Conservation (phyloP, 2,888 invertebrate species). For the Ametastegia equiseti region DNA sequence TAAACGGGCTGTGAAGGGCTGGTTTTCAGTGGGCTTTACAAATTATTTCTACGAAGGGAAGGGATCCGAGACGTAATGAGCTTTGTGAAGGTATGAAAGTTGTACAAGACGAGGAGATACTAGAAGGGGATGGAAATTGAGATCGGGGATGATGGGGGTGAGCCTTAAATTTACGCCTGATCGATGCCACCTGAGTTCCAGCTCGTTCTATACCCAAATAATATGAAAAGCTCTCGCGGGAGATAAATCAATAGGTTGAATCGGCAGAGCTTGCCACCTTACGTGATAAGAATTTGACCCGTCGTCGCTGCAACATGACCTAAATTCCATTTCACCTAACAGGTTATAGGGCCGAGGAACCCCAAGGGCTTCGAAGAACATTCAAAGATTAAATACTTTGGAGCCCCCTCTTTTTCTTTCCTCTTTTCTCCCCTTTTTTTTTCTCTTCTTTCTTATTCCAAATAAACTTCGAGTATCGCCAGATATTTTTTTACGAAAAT, state of each 20-base stretch:
- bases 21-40: background rate
- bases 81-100: background rate
- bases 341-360: constrained; percentile 24
- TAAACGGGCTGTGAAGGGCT: background rate
- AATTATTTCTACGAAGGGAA: constrained; percentile 11
- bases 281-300: constrained; percentile 44
- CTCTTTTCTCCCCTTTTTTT: background rate
- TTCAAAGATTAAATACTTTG: constrained; percentile 42
- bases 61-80: background rate
- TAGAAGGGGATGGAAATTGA: background rate
- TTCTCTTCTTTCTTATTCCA: background rate
- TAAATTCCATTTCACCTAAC: constrained; percentile 44
- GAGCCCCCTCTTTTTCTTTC: background rate
- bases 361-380: constrained; percentile 18
- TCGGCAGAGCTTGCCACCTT: constrained; percentile 45
- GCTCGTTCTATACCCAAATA: constrained; percentile 21
- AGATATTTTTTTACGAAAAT: background rate
- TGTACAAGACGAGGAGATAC: background rate
- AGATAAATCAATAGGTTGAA: constrained; percentile 43
- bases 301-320: constrained; percentile 35
- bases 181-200: constrained; percentile 45
- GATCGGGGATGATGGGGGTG: background rate
- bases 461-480: background rate
- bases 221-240: constrained; percentile 37
- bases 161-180: constrained; percentile 24